These are phyloP conservation scores for Carollia perspicillata DNA, from an alignment of 2,113 vertebrate species.

Conservation along the genomic window DNA sequence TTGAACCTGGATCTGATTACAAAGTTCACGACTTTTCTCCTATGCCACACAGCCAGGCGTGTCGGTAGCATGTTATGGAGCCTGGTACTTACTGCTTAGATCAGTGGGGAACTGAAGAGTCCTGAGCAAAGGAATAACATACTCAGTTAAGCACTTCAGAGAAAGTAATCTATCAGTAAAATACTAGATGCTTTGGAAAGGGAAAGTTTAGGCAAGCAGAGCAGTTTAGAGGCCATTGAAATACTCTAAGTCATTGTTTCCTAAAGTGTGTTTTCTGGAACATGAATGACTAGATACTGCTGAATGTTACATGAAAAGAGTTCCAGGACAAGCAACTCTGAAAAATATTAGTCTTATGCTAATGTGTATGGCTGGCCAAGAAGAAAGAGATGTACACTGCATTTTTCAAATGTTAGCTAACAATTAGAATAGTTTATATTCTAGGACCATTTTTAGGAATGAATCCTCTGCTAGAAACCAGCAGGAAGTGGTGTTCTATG, in stretches of 20 bases:
- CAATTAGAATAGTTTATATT: not conserved
- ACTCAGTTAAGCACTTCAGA: not conserved
- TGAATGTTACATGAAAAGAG: not conserved
- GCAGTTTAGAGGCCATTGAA: not conserved
- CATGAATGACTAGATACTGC: not conserved
- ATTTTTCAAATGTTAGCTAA: not conserved
- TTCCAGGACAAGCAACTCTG: not conserved
- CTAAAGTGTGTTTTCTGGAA: not conserved
- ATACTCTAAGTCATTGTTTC: not conserved
- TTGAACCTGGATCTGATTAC: not conserved
- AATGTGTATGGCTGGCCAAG: not conserved
- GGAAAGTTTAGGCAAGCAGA: not conserved
- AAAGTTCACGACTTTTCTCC: not conserved
- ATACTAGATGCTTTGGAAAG: not conserved
- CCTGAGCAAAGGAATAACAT: conserved; percentile 1
- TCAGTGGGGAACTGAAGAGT: not conserved
- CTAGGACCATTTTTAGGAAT: not conserved
- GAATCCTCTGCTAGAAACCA: not conserved
- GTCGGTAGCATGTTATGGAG: not conserved
- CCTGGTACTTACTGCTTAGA: not conserved
- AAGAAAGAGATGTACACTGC: not conserved
- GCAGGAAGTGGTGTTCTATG: not conserved
- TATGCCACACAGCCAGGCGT: not conserved
- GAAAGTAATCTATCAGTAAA: not conserved
- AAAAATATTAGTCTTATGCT: not conserved